These are phyloP conservation scores for Strigops habroptila DNA, from an alignment of 2,113 vertebrate species.

Conservation along the genomic window DNA sequence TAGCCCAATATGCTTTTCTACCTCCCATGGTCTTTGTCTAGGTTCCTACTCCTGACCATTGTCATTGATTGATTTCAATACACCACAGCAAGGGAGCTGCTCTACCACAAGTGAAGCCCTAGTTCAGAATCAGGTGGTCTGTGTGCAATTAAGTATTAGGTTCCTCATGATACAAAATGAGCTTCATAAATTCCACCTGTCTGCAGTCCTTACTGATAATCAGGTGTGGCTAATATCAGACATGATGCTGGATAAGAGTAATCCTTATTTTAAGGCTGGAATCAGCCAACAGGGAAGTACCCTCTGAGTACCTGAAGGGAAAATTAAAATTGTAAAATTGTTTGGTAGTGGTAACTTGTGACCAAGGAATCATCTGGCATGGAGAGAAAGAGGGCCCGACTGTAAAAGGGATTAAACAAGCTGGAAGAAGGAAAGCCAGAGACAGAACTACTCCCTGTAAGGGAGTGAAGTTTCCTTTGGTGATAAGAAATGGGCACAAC, in stretches of 20 bases:
- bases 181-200: background rate
- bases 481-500: background rate
- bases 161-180: background rate
- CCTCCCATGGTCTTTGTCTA: background rate
- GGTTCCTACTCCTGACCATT: background rate
- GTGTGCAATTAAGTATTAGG: background rate
- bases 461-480: background rate
- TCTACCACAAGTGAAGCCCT: background rate
- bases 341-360: background rate
- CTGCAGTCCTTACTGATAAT: background rate
- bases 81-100: background rate
- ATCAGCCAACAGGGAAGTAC: background rate
- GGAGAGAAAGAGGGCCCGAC: background rate
- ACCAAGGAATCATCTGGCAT: background rate
- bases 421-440: background rate
- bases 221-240: background rate
- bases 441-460: background rate
- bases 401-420: background rate
- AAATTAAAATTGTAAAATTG: background rate
- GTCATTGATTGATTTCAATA: background rate
- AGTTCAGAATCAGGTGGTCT: background rate
- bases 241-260: background rate
- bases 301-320: background rate
- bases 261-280: background rate
- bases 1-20: background rate